phyloP scores from a whole-genome alignment of 2,113 vertebrate genomes.

The Chitala chitala region DNA sequence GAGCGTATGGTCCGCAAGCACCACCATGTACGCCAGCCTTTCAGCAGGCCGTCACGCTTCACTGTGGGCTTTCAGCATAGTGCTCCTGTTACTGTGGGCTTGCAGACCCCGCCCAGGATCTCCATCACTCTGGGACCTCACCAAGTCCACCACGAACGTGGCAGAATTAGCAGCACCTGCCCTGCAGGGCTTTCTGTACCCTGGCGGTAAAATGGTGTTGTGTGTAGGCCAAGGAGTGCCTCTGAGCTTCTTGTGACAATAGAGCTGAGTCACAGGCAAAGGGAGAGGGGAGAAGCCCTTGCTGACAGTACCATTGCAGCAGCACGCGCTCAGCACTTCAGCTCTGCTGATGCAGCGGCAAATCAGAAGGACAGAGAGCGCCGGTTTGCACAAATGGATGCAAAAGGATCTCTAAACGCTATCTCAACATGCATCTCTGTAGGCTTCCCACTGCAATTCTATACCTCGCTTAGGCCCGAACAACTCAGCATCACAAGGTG shows the following conservation, averaged over 20 bases:
- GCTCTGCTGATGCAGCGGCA: conserved; percentile 4
- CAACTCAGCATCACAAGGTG: background rate
- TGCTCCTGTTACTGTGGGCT: background rate
- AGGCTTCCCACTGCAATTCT: background rate
- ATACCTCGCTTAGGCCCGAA: background rate
- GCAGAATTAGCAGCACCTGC: background rate
- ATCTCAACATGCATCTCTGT: background rate
- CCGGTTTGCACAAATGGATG: background rate
- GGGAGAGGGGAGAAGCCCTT: background rate
- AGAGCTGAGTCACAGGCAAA: conserved; percentile 37
- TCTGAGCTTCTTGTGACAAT: background rate
- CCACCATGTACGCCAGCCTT: background rate
- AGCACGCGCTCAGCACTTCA: background rate
- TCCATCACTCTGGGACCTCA: background rate
- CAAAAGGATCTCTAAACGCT: conserved; percentile 8
- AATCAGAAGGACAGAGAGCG: background rate
- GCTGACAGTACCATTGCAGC: background rate
- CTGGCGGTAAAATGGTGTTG: no score
- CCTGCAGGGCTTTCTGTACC: background rate
- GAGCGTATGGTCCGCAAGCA: background rate
- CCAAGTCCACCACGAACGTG: background rate
- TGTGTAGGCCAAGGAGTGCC: background rate
- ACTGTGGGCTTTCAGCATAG: background rate
- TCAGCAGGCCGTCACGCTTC: background rate
- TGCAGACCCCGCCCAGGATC: no score